Evolutionary conservation across 2,797 vertebrate species (phyloP).

Genomic region (Smutsia temminckii): DNA sequence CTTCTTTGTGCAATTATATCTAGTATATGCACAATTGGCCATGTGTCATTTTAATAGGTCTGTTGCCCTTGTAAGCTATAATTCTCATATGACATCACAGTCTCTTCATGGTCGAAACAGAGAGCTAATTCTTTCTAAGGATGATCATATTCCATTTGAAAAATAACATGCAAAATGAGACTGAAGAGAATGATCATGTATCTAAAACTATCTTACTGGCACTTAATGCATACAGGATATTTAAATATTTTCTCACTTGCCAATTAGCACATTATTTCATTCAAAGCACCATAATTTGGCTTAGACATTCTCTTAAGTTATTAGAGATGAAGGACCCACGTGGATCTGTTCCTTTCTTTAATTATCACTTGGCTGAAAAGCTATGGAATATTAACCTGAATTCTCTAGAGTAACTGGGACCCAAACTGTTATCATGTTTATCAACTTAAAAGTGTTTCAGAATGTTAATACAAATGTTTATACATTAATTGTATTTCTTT

Average conservation of each 20-base stretch:
- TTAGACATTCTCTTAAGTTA: not conserved
- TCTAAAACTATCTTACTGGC: conserved; percentile 13
- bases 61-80: not conserved
- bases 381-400: not conserved
- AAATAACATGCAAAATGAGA: not conserved
- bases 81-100: not conserved
- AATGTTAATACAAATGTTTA: not conserved
- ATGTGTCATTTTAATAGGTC: not conserved
- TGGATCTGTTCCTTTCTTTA: not conserved
- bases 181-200: not conserved
- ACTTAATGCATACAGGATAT: not conserved
- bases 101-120: not conserved
- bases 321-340: not conserved
- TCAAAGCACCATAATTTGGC: conserved; percentile 12
- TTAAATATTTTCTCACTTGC: conserved; percentile 40
- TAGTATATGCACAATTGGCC: not conserved
- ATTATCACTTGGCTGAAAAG: conserved; percentile 3
- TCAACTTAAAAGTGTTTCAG: not conserved
- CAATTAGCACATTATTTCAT: conserved; percentile 2
- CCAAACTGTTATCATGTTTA: not conserved
- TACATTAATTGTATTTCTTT: not conserved
- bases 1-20: conserved; percentile 55
- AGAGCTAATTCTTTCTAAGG: conserved; percentile 8
- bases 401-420: not conserved
- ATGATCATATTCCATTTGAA: conserved; percentile 39